Base-by-base conservation (phyloP, 2,888 invertebrate genomes). In the Drosophila testacea region DNA sequence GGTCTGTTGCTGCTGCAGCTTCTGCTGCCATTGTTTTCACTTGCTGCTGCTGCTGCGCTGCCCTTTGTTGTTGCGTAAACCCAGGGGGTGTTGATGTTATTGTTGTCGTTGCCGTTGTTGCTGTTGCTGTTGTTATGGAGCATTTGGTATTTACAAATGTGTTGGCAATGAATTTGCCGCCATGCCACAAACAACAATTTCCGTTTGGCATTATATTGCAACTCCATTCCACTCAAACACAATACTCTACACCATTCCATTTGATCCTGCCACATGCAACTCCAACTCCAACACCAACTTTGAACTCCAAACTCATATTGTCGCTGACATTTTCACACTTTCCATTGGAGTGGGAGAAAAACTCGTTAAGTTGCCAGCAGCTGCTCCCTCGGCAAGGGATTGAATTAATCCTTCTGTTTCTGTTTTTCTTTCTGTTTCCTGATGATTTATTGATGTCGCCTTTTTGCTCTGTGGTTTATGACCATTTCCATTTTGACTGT, bases 141-240 rank as follows among this genome's bases (percentile, higher is more conserved):
- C 63, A 62, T 74, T 74, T 69, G 67, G 63, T 68, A 77, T 79
- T 76, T 83, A 70, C 67, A 69, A 86, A 81, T 83, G 81, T 77
- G 74, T 84, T 87, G 85, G 88, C 90, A 77, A 89, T 86, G 88
- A 86, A 86, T 89, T 86, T 75, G 41, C 71, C 70, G 68, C 39
- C 68, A 61, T 84, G 81, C 81, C 73, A 71, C 73, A 73, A 79
- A 65, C 75, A 88, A 71, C 75, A 81, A 79, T 73, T 84, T 82
- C 82, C 77, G 66, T 81, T 84, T 80, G 68, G 73, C 86, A 79
- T 82, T 78, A 79, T 75, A 69, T 74, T 73, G 61, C 76, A 44
- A 41, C 60, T 46, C 39, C 39, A 38, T 36, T 47, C 28, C 36
- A 50, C 9, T 4, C 50, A 30, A 7, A 32, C 47, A 13, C n/a